These are phyloP conservation scores for Lichenostomus cassidix DNA, from an alignment of 2,113 vertebrate species.

Conservation along the genomic window DNA sequence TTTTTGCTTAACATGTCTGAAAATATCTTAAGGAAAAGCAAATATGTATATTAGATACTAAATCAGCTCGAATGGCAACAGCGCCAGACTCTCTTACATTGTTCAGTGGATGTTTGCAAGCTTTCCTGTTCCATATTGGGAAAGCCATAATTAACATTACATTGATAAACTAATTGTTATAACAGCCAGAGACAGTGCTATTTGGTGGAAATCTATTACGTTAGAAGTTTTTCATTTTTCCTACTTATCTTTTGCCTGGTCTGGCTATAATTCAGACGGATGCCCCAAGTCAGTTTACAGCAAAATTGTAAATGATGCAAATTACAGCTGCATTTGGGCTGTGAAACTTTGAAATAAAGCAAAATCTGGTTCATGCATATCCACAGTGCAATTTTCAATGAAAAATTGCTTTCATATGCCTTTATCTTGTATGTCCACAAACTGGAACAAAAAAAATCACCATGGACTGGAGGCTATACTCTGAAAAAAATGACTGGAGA, in stretches of 20 bases:
- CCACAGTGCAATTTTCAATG: neutral
- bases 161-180: slow-evolving; percentile 53
- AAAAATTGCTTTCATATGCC: slow-evolving; percentile 14
- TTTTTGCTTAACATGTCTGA: neutral
- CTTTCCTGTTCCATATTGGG: neutral
- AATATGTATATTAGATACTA: neutral
- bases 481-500: neutral
- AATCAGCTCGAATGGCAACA: neutral
- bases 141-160: slow-evolving; percentile 9
- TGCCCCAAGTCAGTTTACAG: neutral
- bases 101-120: neutral
- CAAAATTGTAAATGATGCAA: slow-evolving; percentile 52
- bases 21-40: neutral
- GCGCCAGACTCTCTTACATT: neutral
- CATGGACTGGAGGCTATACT: neutral
- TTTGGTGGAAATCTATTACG: slow-evolving; percentile 29
- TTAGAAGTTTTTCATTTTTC: slow-evolving; percentile 45
- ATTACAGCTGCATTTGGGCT: slow-evolving; percentile 36
- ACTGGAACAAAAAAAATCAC: neutral
- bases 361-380: neutral
- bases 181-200: slow-evolving; percentile 29
- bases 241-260: slow-evolving; percentile 6
- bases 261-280: slow-evolving; percentile 32
- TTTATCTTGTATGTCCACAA: neutral
- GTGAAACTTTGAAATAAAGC: neutral